These are phyloP conservation scores for Amblyopsis hoosieri DNA, from an alignment of 2,797 vertebrate genomes.

Conservation along the genomic window DNA sequence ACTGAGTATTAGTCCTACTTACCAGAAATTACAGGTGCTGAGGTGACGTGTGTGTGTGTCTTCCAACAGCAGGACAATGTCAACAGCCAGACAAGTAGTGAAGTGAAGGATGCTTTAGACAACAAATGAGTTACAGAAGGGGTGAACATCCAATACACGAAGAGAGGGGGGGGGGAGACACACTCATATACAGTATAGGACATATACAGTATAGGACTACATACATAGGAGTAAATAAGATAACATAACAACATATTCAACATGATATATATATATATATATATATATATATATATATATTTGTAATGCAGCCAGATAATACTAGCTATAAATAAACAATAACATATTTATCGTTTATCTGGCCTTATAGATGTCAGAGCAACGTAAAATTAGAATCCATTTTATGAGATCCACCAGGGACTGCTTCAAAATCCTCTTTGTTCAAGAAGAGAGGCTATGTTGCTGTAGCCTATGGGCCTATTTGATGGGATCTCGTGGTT, in stretches of 20 bases:
- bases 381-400: slow-evolving; percentile 48
- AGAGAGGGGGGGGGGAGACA: background rate
- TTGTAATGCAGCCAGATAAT: background rate
- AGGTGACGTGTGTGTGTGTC: too few relatives aligned
- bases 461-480: slow-evolving; percentile 10
- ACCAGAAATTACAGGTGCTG: slow-evolving; percentile 26
- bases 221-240: background rate
- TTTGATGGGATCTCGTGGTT: slow-evolving; percentile 65
- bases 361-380: background rate
- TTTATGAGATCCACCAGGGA: slow-evolving; percentile 45
- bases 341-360: slow-evolving; percentile 8
- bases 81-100: slow-evolving; percentile 72
- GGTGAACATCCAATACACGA: slow-evolving; percentile 55
- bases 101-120: slow-evolving; percentile 63
- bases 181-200: background rate
- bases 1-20: slow-evolving; percentile 26
- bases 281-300: too few relatives aligned
- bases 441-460: slow-evolving; percentile 18
- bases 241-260: too few relatives aligned
- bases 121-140: slow-evolving; percentile 77
- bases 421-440: slow-evolving; percentile 41
- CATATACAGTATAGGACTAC: background rate
- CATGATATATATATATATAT: too few relatives aligned
- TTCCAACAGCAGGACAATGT: slow-evolving; percentile 49
- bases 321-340: background rate